Percentiles rank a stretch among this genome's conserved stretches.
These are phyloP conservation scores for Athene noctua DNA, from an alignment of 2,113 vertebrate genomes.

Conservation along the genomic window DNA sequence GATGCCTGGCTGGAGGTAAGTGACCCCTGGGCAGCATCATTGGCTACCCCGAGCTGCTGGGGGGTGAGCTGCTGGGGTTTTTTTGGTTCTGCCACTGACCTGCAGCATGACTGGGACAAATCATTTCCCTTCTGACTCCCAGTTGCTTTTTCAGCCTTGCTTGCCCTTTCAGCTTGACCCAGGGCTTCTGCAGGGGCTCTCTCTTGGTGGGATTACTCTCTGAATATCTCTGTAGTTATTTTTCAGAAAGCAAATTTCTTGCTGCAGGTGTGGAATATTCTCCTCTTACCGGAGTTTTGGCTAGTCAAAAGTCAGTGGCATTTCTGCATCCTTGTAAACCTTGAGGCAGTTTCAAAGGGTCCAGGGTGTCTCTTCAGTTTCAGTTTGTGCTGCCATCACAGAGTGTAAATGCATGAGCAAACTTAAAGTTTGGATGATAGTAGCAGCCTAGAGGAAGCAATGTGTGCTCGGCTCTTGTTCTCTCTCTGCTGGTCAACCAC, in stretches of 20 bases:
- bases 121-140: rapidly evolving
- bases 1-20: not conserved
- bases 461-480: not conserved
- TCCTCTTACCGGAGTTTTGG: not conserved
- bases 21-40: not conserved
- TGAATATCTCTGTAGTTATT: not conserved
- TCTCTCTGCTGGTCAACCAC: not conserved
- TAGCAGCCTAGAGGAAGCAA: not conserved
- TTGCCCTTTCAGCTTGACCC: not conserved
- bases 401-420: rapidly evolving
- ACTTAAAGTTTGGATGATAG: not conserved
- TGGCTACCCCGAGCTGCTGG: rapidly evolving
- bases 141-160: not conserved
- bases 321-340: not conserved
- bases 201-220: not conserved
- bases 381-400: not conserved
- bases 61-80: rapidly evolving
- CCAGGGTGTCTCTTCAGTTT: not conserved
- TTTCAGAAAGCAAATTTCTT: not conserved
- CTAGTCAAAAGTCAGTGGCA: not conserved
- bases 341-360: not conserved
- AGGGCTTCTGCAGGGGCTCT: not conserved
- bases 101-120: not conserved
- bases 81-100: rapidly evolving
- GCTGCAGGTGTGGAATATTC: not conserved